Percentiles rank a stretch among this genome's conserved stretches.
Conservation (phyloP, 2,797 vertebrate species). For the Amniataba percoides region DNA sequence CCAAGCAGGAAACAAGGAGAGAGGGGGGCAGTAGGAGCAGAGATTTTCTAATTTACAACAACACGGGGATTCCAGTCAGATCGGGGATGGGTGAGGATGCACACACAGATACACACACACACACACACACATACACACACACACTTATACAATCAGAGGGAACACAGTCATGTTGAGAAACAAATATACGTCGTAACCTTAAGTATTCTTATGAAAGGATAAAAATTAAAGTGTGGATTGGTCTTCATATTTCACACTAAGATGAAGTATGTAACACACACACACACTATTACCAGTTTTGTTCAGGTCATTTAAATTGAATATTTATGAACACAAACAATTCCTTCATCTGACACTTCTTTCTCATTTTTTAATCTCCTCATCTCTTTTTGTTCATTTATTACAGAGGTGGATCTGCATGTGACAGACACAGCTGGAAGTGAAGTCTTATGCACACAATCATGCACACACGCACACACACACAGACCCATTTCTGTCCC, state of each 20-base stretch:
- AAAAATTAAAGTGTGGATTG: constrained; percentile 26
- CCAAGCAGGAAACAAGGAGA: constrained; percentile 9
- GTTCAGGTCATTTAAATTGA: neutral
- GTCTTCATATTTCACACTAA: constrained; percentile 10
- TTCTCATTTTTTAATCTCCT: neutral
- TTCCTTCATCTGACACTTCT: neutral
- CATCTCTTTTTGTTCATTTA: neutral
- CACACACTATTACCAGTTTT: neutral
- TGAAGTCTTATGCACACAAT: constrained; percentile 22
- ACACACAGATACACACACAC: constrained; percentile 6
- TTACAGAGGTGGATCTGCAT: constrained; percentile 33
- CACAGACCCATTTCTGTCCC: neutral
- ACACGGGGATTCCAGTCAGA: constrained; percentile 30
- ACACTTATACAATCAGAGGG: neutral
- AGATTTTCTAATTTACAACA: constrained; percentile 51
- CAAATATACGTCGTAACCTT: constrained; percentile 19
- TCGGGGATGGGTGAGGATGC: constrained; percentile 5
- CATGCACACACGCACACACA: neutral
- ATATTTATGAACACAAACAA: constrained; percentile 1
- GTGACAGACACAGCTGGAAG: constrained; percentile 60
- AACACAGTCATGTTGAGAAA: constrained; percentile 25
- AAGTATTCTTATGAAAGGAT: neutral
- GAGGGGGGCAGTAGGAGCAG: neutral
- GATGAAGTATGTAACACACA: neutral
- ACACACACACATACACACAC: constrained; percentile 14